phyloP scores from a whole-genome alignment of 2,888 invertebrate species.

The Oxycera nigricornis region DNA sequence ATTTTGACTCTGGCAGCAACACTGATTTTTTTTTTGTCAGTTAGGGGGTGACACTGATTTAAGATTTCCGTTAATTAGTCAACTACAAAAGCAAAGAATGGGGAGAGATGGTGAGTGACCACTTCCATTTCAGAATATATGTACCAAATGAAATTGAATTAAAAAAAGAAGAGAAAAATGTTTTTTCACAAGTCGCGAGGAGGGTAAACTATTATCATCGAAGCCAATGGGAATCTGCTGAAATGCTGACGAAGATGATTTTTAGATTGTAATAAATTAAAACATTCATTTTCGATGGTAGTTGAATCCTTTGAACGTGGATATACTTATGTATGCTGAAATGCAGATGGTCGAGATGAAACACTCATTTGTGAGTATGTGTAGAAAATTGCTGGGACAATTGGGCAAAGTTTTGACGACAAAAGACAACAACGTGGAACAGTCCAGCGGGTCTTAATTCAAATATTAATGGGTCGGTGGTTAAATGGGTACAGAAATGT shows the following conservation, averaged over 20 bases:
- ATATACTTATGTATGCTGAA: background rate
- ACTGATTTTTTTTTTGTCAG: conserved; percentile 17
- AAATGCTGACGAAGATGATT: no score
- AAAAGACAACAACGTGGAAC: background rate
- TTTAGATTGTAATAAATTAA: background rate
- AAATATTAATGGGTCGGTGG: background rate
- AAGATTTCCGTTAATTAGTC: conserved; percentile 44
- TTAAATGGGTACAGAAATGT: background rate
- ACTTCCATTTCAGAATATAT: background rate
- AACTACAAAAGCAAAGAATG: conserved; percentile 1
- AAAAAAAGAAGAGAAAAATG: no score
- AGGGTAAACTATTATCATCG: no score
- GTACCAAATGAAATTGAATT: no score
- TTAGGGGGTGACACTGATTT: conserved; percentile 42
- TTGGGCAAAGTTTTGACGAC: background rate
- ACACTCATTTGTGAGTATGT: background rate
- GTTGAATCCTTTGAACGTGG: background rate
- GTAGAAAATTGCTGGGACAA: background rate
- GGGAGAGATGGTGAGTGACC: background rate
- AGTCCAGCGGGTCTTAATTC: background rate
- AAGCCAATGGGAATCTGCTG: no score
- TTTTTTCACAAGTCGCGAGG: no score
- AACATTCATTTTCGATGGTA: background rate
- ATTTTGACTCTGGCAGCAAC: background rate
- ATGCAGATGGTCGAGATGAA: background rate